Evolutionary conservation across 2,113 vertebrate species (phyloP).

Genomic region (Anguilla rostrata): DNA sequence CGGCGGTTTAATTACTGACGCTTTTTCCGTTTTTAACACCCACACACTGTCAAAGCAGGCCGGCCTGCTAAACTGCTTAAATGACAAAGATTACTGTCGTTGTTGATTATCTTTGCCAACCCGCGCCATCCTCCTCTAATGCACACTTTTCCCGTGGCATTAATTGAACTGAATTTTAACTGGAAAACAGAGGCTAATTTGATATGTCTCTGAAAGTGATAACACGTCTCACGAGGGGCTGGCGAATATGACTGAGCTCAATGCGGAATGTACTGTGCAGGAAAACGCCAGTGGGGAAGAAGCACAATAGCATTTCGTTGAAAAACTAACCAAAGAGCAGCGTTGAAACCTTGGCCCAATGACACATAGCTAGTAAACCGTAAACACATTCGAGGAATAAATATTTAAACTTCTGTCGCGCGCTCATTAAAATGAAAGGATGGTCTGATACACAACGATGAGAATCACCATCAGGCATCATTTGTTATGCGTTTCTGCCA

Average conservation of each 20-base stretch:
- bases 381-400: slow-evolving; percentile 5
- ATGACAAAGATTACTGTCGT: not conserved
- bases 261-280: not conserved
- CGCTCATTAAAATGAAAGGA: not conserved
- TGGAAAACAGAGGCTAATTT: not conserved
- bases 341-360: not conserved
- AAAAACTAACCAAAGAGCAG: too few relatives aligned
- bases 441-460: not conserved
- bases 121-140: not conserved
- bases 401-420: slow-evolving; percentile 23
- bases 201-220: slow-evolving; percentile 3
- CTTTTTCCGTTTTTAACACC: not conserved
- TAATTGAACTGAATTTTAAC: slow-evolving; percentile 6
- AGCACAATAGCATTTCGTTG: not conserved
- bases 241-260: not conserved
- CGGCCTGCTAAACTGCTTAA: not conserved
- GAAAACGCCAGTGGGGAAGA: not conserved
- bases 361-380: slow-evolving; percentile 2
- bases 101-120: not conserved
- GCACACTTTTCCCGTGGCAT: not conserved
- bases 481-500: slow-evolving; percentile 15
- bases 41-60: not conserved
- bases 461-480: not conserved
- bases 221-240: not conserved
- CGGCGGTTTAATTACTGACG: not conserved